phyloP scores from a whole-genome alignment of 2,888 invertebrate species.

The Mimachlamys varia region DNA sequence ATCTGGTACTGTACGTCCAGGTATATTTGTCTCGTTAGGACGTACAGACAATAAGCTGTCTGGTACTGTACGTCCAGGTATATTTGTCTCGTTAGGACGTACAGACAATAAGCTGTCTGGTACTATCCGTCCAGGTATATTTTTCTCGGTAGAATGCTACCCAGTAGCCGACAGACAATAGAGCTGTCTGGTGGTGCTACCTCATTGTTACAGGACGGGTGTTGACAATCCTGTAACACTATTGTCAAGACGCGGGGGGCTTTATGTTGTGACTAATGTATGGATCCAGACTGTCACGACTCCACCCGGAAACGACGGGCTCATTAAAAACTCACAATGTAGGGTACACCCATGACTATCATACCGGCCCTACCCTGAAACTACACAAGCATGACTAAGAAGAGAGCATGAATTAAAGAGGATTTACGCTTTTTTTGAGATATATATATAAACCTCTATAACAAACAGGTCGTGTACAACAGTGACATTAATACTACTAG shows the following conservation, averaged over 20 bases:
- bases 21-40: too few relatives aligned
- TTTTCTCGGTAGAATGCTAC: neutral
- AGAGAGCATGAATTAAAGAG: neutral
- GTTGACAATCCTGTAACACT: neutral
- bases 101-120: too few relatives aligned
- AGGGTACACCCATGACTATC: neutral
- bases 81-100: too few relatives aligned
- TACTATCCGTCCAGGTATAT: too few relatives aligned
- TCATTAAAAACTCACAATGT: neutral
- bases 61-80: too few relatives aligned
- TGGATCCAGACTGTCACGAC: neutral
- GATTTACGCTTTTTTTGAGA: neutral
- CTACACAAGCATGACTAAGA: constrained; percentile 6
- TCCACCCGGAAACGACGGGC: neutral
- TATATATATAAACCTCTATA: neutral
- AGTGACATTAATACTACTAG: too few relatives aligned
- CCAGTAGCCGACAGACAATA: neutral
- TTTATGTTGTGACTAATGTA: neutral
- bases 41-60: too few relatives aligned
- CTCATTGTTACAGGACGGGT: neutral
- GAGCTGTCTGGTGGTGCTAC: neutral
- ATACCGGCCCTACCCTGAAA: neutral
- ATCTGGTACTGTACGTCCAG: too few relatives aligned
- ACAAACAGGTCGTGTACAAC: too few relatives aligned
- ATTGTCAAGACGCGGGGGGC: neutral